Conservation (phyloP, 1,140 invertebrate genomes). For the Parapsyche elsis region DNA sequence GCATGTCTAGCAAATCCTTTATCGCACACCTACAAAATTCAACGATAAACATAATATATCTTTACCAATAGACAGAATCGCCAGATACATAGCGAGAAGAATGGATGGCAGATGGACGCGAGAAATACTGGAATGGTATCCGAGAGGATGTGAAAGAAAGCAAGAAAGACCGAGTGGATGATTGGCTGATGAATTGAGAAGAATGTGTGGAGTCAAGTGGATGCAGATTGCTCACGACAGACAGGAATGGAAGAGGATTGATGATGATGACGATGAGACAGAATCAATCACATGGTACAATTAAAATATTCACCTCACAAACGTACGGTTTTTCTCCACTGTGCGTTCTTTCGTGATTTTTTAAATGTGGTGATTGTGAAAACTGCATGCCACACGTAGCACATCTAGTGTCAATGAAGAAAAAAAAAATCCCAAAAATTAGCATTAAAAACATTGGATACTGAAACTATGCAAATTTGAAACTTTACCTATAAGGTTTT, state of each 20-base stretch:
- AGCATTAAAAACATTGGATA: not conserved
- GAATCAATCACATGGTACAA: not conserved
- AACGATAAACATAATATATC: not conserved
- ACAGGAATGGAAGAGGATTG: too few species aligned
- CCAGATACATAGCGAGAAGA: too few species aligned
- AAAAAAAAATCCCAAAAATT: conserved; percentile 3
- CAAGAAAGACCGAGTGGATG: too few species aligned
- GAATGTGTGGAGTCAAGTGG: too few species aligned
- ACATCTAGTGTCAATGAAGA: conserved; percentile 67
- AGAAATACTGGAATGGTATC: too few species aligned
- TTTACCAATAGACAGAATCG: too few species aligned
- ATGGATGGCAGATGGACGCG: too few species aligned
- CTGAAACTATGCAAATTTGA: not conserved
- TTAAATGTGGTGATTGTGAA: conserved; percentile 89
- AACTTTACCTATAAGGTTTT: conserved; percentile 78
- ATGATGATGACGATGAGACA: too few species aligned
- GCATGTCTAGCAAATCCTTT: conserved; percentile 89
- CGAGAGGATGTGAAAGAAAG: too few species aligned
- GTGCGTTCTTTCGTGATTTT: conserved; percentile 93
- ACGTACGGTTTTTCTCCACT: conserved; percentile 91
- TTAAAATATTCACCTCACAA: conserved; percentile 72
- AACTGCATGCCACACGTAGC: conserved; percentile 90
- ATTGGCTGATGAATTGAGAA: too few species aligned
- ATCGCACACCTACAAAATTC: conserved; percentile 75
- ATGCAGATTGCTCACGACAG: too few species aligned